Evolutionary conservation across 2,888 invertebrate genomes (phyloP), one percentile per base, ranked within the genome.

Genomic region (Gasteruption jaculator): DNA sequence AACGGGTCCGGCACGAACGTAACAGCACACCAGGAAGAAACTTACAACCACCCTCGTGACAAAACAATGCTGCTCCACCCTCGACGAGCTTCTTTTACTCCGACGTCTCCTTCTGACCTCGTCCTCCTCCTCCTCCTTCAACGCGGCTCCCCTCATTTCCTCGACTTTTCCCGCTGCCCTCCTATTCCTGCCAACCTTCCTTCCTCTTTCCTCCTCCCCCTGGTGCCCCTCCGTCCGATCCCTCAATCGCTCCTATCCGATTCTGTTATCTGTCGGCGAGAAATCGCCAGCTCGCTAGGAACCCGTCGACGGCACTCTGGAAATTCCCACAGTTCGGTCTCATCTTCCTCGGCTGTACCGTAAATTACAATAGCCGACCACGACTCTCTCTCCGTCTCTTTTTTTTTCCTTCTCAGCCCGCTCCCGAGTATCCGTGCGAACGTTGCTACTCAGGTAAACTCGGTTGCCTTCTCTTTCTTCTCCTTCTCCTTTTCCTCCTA

Each of bases 1-100:
- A 35, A 68, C 53, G 27, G 67, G 67, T 53, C 62, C 56, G 40
- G 59, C 61, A 44, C 53, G 46, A 44, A 54, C 58, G 46, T 33
- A 39, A 43, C 37, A 34, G 34, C 30, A 46, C 32, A 45, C 33
- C 12, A 29, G 48, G 35, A 38, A 44, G 34, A 41, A 45, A 27
- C 34, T 27, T 15, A 27, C 22, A 29, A 14, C 11, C 20, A 16
- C 16, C 25, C 15, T 41, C 5, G 30, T 11, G 27, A 33, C 18
- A 27, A 33, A 19, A 43, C 32, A 5, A 6, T 5, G 10, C 29
- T 27, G 6, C 11, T n/a, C 6, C 7, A 6, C 29, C 20, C n/a
- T 15, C 33, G 25, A 21, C 38, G 10, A 15, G 10, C 35, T 26
- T 22, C 29, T 37, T 40, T 31, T 46, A 29, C 41, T 30, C 30